phyloP scores from a whole-genome alignment of 2,113 vertebrate species.

The Anhinga rufa region DNA sequence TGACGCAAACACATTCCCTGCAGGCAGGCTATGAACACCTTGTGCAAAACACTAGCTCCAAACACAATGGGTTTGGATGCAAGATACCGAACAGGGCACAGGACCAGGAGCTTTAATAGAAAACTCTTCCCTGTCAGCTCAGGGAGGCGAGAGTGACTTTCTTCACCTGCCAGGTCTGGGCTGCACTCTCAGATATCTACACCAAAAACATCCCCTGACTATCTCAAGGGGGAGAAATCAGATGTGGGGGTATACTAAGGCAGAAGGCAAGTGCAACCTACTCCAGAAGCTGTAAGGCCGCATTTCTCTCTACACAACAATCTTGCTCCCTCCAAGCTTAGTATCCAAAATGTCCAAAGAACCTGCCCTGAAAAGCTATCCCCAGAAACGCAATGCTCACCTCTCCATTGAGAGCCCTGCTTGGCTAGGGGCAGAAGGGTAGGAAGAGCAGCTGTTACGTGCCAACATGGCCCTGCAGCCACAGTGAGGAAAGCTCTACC shows the following conservation, averaged over 20 bases:
- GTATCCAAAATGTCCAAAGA: background rate
- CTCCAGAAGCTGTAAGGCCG: background rate
- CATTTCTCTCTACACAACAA: background rate
- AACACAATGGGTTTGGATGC: fast-evolving
- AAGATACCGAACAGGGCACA: background rate
- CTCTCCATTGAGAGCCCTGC: background rate
- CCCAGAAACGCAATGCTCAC: fast-evolving
- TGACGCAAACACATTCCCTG: background rate
- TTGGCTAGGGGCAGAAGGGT: fast-evolving
- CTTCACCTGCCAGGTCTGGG: background rate
- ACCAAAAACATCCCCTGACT: background rate
- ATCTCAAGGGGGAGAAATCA: background rate
- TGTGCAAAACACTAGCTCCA: background rate
- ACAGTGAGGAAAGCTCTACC: background rate
- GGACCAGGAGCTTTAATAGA: background rate
- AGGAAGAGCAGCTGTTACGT: background rate
- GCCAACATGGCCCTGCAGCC: background rate
- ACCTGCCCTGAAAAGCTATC: background rate
- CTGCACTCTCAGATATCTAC: background rate
- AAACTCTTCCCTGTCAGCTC: background rate
- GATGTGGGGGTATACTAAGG: background rate
- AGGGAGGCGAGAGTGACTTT: background rate
- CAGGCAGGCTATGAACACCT: background rate
- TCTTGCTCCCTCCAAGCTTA: background rate
- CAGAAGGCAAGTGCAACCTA: background rate